These are phyloP conservation scores for Chaenodraco wilsoni DNA, from an alignment of 2,797 vertebrate species.

Conservation along the genomic window DNA sequence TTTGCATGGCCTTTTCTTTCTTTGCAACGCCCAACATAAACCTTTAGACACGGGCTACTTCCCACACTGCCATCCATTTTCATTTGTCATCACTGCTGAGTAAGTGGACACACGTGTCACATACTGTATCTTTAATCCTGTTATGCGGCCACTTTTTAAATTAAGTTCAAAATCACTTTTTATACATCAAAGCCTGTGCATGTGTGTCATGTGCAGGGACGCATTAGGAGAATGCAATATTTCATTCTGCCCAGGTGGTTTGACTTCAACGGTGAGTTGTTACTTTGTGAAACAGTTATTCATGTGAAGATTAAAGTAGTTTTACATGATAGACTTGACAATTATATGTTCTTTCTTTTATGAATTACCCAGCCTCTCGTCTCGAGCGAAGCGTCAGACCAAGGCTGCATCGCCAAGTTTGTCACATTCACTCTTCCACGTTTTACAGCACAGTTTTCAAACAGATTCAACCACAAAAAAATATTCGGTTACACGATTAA, in stretches of 20 bases:
- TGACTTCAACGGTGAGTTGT: conserved; percentile 4
- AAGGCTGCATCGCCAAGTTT: conserved; percentile 15
- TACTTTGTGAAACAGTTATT: background rate
- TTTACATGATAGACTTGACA: background rate
- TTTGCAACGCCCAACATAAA: conserved; percentile 46
- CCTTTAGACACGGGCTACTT: conserved; percentile 65
- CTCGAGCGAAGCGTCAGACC: conserved; percentile 1
- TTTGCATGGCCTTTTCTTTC: conserved; percentile 21
- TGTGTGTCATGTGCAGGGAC: conserved; percentile 33
- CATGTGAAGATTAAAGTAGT: background rate
- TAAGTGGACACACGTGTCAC: conserved; percentile 55
- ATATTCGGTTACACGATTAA: background rate
- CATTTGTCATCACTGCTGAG: conserved; percentile 62
- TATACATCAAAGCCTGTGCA: conserved; percentile 40
- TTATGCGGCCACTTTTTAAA: conserved; percentile 38
- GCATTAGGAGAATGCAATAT: conserved; percentile 36
- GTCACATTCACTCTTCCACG: conserved; percentile 11
- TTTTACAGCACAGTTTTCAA: background rate
- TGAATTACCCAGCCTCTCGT: background rate
- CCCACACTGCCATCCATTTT: conserved; percentile 52
- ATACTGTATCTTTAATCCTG: conserved; percentile 32
- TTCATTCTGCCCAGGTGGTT: conserved; percentile 37
- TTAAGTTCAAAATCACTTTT: conserved; percentile 37
- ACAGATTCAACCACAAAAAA: background rate
- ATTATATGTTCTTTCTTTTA: background rate